Conservation (phyloP, 2,888 invertebrate species). For the Agriopis aurantiaria region DNA sequence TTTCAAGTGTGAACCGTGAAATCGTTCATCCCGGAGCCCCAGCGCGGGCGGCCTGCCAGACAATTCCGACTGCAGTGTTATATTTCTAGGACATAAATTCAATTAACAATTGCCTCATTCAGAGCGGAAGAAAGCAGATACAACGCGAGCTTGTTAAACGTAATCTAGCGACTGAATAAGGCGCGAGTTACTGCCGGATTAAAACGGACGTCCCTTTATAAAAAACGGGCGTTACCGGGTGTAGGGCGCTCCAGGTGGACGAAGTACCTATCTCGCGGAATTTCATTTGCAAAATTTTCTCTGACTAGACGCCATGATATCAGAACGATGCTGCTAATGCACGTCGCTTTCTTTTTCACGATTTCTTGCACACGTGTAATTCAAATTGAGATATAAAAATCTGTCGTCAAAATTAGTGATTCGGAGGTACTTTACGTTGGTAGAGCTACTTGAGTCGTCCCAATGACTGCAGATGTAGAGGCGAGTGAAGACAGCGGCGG, state of each 20-base stretch:
- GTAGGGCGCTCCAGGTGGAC: conserved; percentile 60
- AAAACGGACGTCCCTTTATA: conserved; percentile 69
- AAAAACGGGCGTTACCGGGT: conserved; percentile 74
- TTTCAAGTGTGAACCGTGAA: conserved; percentile 70
- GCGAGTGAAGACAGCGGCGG: conserved; percentile 55
- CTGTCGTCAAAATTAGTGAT: conserved; percentile 36
- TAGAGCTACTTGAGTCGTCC: background rate
- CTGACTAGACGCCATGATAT: conserved; percentile 60
- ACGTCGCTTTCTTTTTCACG: conserved; percentile 36
- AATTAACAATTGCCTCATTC: conserved; percentile 52
- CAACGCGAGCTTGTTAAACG: conserved; percentile 57
- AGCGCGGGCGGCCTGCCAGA: conserved; percentile 39
- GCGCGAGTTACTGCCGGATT: conserved; percentile 73
- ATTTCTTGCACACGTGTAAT: conserved; percentile 48
- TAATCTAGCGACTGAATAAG: conserved; percentile 77
- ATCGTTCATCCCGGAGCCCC: conserved; percentile 52
- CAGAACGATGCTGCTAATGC: conserved; percentile 51
- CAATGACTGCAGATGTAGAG: conserved; percentile 9
- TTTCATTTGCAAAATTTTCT: conserved; percentile 74
- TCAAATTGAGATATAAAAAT: conserved; percentile 49
- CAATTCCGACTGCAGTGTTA: conserved; percentile 48
- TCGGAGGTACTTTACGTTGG: background rate
- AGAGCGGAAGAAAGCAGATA: conserved; percentile 55
- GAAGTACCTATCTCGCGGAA: conserved; percentile 64
- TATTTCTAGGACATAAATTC: conserved; percentile 53